Evolutionary conservation across 2,888 invertebrate genomes (phyloP).

Genomic region (Drosophila macrospina): DNA sequence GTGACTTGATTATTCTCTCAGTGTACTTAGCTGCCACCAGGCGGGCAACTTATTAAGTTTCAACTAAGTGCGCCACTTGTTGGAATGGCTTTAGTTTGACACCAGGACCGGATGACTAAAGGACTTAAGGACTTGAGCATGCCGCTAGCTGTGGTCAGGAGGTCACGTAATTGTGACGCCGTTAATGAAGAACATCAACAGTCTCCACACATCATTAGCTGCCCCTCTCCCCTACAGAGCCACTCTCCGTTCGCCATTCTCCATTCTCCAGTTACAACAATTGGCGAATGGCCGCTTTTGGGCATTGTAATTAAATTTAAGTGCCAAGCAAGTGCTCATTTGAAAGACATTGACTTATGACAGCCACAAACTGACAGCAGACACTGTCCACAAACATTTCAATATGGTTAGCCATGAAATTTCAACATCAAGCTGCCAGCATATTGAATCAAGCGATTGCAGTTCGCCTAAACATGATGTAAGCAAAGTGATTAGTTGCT

Average conservation of each 20-base stretch:
- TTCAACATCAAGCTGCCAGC: background rate
- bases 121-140: conserved; percentile 27
- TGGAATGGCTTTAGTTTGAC: conserved; percentile 41
- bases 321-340: conserved; percentile 44
- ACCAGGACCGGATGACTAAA: conserved; percentile 21
- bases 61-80: conserved; percentile 68
- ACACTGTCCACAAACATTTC: conserved; percentile 36
- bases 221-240: background rate
- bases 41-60: conserved; percentile 67
- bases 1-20: background rate
- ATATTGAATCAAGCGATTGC: background rate
- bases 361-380: conserved; percentile 27
- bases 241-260: conserved; percentile 11
- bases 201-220: conserved; percentile 67
- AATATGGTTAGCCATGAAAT: conserved; percentile 5
- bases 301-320: conserved; percentile 76
- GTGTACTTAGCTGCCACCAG: background rate
- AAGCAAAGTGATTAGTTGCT: too few relatives aligned
- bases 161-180: conserved; percentile 65
- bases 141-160: conserved; percentile 26
- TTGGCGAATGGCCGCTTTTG: conserved; percentile 53
- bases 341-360: conserved; percentile 44
- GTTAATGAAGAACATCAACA: conserved; percentile 59
- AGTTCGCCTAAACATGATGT: background rate
- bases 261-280: conserved; percentile 63